Percentiles rank a stretch among this genome's conserved stretches.
These are phyloP conservation scores for Caenorhabditis remanei DNA, from an alignment of 1,140 invertebrate genomes.

Conservation along the genomic window DNA sequence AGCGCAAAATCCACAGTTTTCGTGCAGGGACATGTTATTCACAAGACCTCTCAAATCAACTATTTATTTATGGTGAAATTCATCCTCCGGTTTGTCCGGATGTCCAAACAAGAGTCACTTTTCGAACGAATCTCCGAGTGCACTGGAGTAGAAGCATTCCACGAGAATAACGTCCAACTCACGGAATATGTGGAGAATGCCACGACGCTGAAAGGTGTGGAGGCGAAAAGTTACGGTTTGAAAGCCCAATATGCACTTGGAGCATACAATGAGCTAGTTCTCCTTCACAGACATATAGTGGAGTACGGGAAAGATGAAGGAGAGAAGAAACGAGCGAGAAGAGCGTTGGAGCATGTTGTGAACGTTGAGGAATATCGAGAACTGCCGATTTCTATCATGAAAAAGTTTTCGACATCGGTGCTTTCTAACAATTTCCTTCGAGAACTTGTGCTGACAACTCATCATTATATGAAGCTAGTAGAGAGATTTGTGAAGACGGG, in stretches of 20 bases:
- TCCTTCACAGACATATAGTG: slow-evolving; percentile 50
- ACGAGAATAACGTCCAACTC: slow-evolving; percentile 92
- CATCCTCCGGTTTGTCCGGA: slow-evolving; percentile 61
- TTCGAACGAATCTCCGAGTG: slow-evolving; percentile 68
- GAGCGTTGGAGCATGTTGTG: slow-evolving; percentile 75
- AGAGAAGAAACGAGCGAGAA: not conserved
- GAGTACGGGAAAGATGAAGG: not conserved
- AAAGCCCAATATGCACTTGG: slow-evolving; percentile 65
- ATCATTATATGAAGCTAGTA: slow-evolving; percentile 92
- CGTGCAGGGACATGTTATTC: not conserved
- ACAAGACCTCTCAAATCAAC: slow-evolving; percentile 60
- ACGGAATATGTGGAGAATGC: slow-evolving; percentile 88
- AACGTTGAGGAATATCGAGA: slow-evolving; percentile 66
- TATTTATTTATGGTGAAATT: slow-evolving; percentile 65
- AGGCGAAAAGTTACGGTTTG: slow-evolving; percentile 76
- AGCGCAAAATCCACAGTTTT: slow-evolving; percentile 26
- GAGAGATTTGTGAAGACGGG: slow-evolving; percentile 85
- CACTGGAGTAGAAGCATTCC: slow-evolving; percentile 85
- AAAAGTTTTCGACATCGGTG: slow-evolving; percentile 82
- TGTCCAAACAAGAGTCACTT: slow-evolving; percentile 50
- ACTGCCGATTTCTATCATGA: slow-evolving; percentile 58
- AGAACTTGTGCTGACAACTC: slow-evolving; percentile 89
- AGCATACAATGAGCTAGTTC: slow-evolving; percentile 68
- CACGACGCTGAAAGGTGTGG: slow-evolving; percentile 89
- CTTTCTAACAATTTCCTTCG: slow-evolving; percentile 89